Base-by-base conservation (phyloP, 2,888 invertebrate species). In the Carpatolechia fugitivella region DNA sequence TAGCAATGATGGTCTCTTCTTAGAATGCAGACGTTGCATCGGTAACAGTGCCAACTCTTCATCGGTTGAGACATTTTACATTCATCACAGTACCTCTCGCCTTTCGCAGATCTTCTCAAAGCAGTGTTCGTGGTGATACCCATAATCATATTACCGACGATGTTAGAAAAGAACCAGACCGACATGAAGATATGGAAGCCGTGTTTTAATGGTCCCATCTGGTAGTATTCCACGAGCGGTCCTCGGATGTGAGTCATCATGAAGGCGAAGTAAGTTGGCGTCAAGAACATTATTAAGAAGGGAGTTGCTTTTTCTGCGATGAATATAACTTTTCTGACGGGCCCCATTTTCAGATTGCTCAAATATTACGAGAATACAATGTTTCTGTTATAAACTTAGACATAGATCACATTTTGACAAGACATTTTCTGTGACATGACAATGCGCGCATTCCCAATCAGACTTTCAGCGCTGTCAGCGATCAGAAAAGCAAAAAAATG, bases 1-100 rank as follows among this genome's bases (percentile, higher is more conserved):
- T 94, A 92, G 73, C 98, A 96, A 72, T 96, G 95, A 78, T 96
- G 96, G 70, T 97, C 97, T 58, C 97, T 89, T 68, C 94, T 94
- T 3, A 94, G 70, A 52, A 98, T 93, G 74, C 98, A 99, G 0
- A 91, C 87, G 49, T 95, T 91, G 79, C 98, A 99, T 0, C 85
- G 90, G 33, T 88, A 89, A 70, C 98, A 99, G 74, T 98, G 98
- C 93, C 96, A 97, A 1, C 96, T 93, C 36, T 96, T 91, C 0
- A 94, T 94, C 0, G 96, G 95, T 3, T 92, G 91, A 3, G 92
- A 55, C 13, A 91, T 82, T 66, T 95, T 94, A 77, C 98, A 98
- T 0, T 83, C 72, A 0, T 92, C 78, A 78, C 98, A 99, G 71
- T 44, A 44, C 20, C n/a, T n/a, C 0, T 2, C 7, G 11, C 44